A percentile compares a stretch with the other conserved stretches of the same genome.
These are phyloP conservation scores for Chelonus formosanus DNA, from an alignment of 2,888 invertebrate genomes.

Conservation along the genomic window DNA sequence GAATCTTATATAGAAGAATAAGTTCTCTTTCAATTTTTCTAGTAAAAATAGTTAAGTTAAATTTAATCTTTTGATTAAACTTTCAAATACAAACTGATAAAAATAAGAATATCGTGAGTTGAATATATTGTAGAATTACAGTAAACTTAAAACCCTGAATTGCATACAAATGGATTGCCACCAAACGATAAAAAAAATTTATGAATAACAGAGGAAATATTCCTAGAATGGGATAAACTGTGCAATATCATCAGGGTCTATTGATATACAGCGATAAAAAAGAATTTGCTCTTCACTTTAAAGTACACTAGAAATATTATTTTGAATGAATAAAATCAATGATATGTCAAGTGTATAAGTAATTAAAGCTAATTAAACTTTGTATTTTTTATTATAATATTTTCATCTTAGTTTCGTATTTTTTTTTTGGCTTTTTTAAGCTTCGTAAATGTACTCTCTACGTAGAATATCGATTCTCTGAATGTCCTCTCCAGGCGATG, in stretches of 20 bases:
- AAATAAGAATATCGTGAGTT: too few species aligned
- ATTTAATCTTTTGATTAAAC: too few species aligned
- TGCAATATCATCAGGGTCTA: neutral
- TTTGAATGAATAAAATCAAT: constrained; percentile 3
- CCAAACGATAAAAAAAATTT: neutral
- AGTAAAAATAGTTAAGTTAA: too few species aligned
- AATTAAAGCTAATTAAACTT: constrained; percentile 31
- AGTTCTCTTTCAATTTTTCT: too few species aligned
- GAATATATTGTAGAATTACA: too few species aligned
- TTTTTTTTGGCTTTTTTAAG: neutral
- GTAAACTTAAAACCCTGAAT: too few species aligned
- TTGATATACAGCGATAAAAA: constrained; percentile 11
- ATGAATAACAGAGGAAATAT: neutral
- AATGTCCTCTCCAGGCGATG: constrained; percentile 15
- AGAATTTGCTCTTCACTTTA: neutral
- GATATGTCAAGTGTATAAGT: neutral
- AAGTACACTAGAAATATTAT: neutral
- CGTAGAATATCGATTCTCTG: constrained; percentile 15
- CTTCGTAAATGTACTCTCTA: neutral
- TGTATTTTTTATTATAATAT: neutral
- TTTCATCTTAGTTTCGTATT: neutral
- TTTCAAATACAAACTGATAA: too few species aligned
- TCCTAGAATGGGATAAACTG: constrained; percentile 1
- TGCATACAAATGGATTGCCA: too few species aligned
- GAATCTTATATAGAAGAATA: too few species aligned